Conservation (phyloP, 53 echinoderm and acorn worm genomes). For the Luidia sarsii region DNA sequence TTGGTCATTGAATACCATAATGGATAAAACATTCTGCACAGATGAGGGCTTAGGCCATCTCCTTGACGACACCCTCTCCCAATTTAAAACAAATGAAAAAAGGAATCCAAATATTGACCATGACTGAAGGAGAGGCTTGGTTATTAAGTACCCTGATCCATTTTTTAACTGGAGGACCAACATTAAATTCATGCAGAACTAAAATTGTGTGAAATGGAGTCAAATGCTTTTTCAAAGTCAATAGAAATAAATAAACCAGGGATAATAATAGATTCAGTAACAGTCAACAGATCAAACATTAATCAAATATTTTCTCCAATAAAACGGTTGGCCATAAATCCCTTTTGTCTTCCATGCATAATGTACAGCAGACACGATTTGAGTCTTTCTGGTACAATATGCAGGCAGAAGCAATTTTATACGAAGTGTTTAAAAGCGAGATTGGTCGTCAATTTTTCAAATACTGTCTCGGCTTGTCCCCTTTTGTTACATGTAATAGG, state of each 20-base stretch:
- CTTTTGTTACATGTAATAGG: slow-evolving; percentile 52
- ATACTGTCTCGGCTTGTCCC: slow-evolving; percentile 31
- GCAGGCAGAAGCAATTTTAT: slow-evolving; percentile 8
- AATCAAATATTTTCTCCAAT: slow-evolving; percentile 9
- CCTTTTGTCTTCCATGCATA: neutral
- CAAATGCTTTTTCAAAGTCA: slow-evolving; percentile 20
- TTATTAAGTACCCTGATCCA: slow-evolving; percentile 8
- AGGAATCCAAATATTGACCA: slow-evolving; percentile 11
- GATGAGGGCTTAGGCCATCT: slow-evolving; percentile 10
- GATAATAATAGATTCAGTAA: neutral
- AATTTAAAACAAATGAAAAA: neutral
- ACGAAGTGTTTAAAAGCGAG: slow-evolving; percentile 40
- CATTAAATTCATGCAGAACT: neutral
- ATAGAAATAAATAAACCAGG: slow-evolving; percentile 3
- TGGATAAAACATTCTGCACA: slow-evolving; percentile 19
- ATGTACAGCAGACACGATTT: neutral
- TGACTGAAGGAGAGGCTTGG: neutral
- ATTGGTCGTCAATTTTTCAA: slow-evolving; percentile 48
- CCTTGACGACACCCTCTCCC: neutral
- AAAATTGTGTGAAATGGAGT: slow-evolving; percentile 9
- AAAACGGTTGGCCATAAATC: neutral
- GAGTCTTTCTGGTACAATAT: slow-evolving; percentile 34
- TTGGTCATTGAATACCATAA: slow-evolving; percentile 19
- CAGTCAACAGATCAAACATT: slow-evolving; percentile 11
- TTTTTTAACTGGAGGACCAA: neutral